Conservation (phyloP, 1,140 invertebrate species). For the Halesus radiatus region DNA sequence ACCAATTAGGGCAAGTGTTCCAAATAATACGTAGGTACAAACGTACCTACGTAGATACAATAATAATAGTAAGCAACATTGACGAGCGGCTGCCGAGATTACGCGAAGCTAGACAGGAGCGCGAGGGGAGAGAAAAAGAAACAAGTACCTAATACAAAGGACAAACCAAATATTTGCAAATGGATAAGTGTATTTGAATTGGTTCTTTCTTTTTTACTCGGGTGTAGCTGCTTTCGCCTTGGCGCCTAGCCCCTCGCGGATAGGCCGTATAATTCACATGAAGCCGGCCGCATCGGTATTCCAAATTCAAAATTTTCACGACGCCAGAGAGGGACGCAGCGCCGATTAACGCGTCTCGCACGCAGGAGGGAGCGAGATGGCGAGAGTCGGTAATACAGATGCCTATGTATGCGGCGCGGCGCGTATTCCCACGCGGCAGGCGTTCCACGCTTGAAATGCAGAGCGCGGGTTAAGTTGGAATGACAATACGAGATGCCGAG, state of each 20-base stretch:
- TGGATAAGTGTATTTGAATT: neutral
- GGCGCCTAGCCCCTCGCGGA: slow-evolving; percentile 17
- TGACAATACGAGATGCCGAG: slow-evolving; percentile 6
- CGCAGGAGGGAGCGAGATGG: neutral
- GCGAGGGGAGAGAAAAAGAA: slow-evolving; percentile 12
- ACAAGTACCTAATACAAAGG: neutral
- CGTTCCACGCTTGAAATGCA: slow-evolving; percentile 23
- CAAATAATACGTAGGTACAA: neutral
- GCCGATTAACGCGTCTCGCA: neutral
- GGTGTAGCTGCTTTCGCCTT: neutral
- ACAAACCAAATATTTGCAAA: neutral
- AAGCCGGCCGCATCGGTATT: slow-evolving; percentile 38
- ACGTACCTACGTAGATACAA: neutral
- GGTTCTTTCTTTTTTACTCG: neutral
- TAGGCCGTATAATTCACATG: slow-evolving; percentile 28
- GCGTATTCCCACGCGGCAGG: slow-evolving; percentile 34
- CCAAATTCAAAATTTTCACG: slow-evolving; percentile 35
- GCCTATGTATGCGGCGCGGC: neutral
- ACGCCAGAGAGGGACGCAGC: slow-evolving; percentile 6
- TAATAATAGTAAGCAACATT: slow-evolving; percentile 2
- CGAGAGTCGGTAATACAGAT: neutral
- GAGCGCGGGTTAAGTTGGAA: slow-evolving; percentile 37
- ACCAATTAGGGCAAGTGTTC: slow-evolving; percentile 19
- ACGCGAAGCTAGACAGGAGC: neutral
- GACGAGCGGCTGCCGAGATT: slow-evolving; percentile 23